A percentile compares a stretch with the other conserved stretches of the same genome.
These are phyloP conservation scores for Sula dactylatra DNA, from an alignment of 2,113 vertebrate genomes.

Conservation along the genomic window DNA sequence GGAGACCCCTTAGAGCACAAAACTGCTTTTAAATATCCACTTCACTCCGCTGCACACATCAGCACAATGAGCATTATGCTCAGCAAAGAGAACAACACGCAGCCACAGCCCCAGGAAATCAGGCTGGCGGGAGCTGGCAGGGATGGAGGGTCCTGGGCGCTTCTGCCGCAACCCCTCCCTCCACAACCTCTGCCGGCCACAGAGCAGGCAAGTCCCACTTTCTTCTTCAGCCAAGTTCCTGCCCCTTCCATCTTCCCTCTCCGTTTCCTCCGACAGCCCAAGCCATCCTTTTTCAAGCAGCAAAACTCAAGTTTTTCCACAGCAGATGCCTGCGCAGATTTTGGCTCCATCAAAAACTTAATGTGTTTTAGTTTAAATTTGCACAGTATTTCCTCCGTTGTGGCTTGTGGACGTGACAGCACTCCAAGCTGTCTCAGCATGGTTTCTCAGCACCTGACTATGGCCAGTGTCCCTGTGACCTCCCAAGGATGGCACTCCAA, in stretches of 20 bases:
- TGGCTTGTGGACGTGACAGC: background rate
- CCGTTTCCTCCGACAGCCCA: background rate
- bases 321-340: rapidly evolving
- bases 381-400: background rate
- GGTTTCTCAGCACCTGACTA: background rate
- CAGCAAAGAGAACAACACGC: background rate
- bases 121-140: background rate
- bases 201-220: background rate
- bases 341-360: background rate
- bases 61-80: background rate
- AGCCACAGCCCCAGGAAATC: rapidly evolving
- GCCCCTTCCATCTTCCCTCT: background rate
- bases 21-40: background rate
- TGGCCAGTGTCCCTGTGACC: background rate
- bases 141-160: background rate
- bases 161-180: background rate
- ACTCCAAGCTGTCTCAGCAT: rapidly evolving
- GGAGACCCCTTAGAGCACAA: background rate
- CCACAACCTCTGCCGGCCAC: background rate
- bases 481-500: background rate
- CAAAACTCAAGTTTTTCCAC: background rate
- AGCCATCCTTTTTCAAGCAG: background rate
- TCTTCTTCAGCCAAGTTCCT: background rate
- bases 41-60: too few species aligned
- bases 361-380: background rate